Conservation (phyloP, 2,888 invertebrate genomes). For the Hirudinaria manillensis region DNA sequence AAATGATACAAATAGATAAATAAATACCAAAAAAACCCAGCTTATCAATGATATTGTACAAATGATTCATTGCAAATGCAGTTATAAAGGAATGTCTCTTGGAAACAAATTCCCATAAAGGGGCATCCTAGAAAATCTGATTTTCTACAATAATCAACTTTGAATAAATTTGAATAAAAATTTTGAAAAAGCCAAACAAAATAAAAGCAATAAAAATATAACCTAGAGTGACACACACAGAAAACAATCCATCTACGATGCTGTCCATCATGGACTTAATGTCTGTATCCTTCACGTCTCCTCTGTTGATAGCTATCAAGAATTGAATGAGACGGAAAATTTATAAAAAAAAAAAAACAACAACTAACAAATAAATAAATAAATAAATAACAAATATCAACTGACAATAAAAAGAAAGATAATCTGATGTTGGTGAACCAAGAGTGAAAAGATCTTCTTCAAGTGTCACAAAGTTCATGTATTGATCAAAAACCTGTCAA, state of each 20-base stretch:
- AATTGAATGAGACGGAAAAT: conserved; percentile 6
- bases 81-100: too few species aligned
- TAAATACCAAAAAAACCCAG: too few species aligned
- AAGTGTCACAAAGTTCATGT: conserved; percentile 91
- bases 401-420: conserved; percentile 83
- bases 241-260: conserved; percentile 92
- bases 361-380: neutral
- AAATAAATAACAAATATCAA: conserved; percentile 34
- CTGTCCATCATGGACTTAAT: conserved; percentile 88
- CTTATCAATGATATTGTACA: too few species aligned
- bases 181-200: too few species aligned
- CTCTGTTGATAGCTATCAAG: conserved; percentile 76
- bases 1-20: too few species aligned
- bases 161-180: too few species aligned
- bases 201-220: too few species aligned
- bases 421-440: conserved; percentile 83
- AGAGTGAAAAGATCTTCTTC: conserved; percentile 95
- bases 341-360: neutral
- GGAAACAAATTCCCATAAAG: too few species aligned
- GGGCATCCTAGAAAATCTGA: too few species aligned
- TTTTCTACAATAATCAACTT: too few species aligned
- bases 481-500: conserved; percentile 82
- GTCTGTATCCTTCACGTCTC: conserved; percentile 87
- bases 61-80: too few species aligned
- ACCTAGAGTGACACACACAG: conserved; percentile 92